phyloP scores from a whole-genome alignment of 2,797 vertebrate species.

The Scolopax rusticola region DNA sequence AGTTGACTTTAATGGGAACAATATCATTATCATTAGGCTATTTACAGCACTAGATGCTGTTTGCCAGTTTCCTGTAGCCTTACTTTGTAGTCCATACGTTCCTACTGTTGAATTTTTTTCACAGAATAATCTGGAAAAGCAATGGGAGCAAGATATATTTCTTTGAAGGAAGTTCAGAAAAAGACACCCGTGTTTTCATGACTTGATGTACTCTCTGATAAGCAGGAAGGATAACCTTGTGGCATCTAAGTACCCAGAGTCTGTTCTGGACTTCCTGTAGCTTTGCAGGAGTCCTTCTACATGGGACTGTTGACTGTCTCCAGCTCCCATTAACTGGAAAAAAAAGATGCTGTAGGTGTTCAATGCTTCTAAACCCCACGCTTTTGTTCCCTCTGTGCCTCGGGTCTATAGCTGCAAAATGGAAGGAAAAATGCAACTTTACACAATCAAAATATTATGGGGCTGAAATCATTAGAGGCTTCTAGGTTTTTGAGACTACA shows the following conservation, averaged over 20 bases:
- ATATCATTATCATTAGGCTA: not conserved
- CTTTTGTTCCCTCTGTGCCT: not conserved
- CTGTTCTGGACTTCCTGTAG: not conserved
- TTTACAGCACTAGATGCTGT: not conserved
- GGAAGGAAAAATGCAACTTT: not conserved
- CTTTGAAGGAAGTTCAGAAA: slow-evolving; percentile 14
- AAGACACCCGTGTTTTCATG: not conserved
- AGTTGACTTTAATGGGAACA: not conserved
- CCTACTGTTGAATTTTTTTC: not conserved
- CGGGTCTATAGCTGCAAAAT: not conserved
- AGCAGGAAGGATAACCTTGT: slow-evolving; percentile 11
- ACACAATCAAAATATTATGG: accelerated
- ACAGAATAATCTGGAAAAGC: not conserved
- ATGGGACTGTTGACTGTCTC: not conserved
- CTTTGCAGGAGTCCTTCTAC: not conserved
- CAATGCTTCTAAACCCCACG: not conserved
- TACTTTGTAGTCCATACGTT: not conserved
- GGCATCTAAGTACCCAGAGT: not conserved
- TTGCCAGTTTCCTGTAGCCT: not conserved
- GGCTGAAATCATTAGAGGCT: not conserved
- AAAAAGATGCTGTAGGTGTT: not conserved
- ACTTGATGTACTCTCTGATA: not conserved
- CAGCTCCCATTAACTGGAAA: not conserved
- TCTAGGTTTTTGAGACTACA: not conserved
- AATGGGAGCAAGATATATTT: not conserved